These are phyloP conservation scores for Poecilia velifera DNA, from an alignment of 2,797 vertebrate species.

Conservation along the genomic window DNA sequence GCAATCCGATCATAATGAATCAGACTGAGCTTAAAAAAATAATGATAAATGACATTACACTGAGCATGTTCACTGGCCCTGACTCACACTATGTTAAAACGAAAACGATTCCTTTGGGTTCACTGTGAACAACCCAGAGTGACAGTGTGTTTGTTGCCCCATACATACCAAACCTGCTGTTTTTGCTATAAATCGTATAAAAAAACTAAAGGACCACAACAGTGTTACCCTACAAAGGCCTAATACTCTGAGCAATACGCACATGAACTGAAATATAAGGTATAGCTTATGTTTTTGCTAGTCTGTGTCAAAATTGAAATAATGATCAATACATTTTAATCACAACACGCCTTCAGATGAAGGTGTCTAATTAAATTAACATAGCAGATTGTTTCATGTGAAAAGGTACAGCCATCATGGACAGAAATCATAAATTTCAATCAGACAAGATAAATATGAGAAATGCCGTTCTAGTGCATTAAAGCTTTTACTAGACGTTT, in stretches of 20 bases:
- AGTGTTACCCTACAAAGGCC: neutral
- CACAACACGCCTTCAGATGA: neutral
- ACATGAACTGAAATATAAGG: neutral
- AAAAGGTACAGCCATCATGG: neutral
- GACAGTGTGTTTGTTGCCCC: too few species aligned
- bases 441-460: neutral
- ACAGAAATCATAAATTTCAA: neutral
- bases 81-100: neutral
- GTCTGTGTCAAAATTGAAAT: neutral
- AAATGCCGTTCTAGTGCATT: neutral
- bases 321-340: neutral
- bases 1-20: neutral
- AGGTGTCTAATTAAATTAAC: conserved; percentile 4
- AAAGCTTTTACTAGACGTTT: neutral
- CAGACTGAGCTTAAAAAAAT: neutral
- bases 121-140: neutral
- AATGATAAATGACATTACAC: neutral
- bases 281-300: neutral
- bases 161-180: too few species aligned
- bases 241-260: neutral
- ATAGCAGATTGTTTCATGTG: neutral
- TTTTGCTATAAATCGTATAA: too few species aligned
- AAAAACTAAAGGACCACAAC: neutral
- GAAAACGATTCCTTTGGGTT: neutral
- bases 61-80: neutral